Evolutionary conservation across 2,113 vertebrate species (phyloP).

Genomic region (Neogale vison): DNA sequence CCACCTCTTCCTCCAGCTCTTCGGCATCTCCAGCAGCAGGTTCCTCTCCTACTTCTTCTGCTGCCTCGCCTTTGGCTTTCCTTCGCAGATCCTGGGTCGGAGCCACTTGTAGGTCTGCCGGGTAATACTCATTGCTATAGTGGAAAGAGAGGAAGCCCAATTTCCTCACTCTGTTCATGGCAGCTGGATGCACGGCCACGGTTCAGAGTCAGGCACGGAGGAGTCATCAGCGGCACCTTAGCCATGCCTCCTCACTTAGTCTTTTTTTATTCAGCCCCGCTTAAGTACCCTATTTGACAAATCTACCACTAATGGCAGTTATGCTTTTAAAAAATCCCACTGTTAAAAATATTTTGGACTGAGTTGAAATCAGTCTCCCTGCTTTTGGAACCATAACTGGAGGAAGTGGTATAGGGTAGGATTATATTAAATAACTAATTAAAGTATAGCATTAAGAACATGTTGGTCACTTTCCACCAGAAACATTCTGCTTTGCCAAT

Average conservation of each 20-base stretch:
- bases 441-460: background rate
- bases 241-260: background rate
- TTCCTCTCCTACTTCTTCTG: slow-evolving; percentile 77
- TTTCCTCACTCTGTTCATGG: background rate
- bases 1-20: slow-evolving; percentile 72
- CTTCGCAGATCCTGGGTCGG: slow-evolving; percentile 93
- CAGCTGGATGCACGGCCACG: rapidly evolving
- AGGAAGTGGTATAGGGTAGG: no score
- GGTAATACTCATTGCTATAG: slow-evolving; percentile 94
- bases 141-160: background rate
- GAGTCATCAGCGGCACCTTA: background rate
- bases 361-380: background rate
- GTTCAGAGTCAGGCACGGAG: background rate
- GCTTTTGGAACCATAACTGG: background rate
- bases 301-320: background rate
- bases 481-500: background rate
- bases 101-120: slow-evolving; percentile 92
- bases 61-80: slow-evolving; percentile 53
- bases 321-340: background rate
- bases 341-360: background rate
- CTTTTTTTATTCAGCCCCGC: background rate
- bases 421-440: background rate
- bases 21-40: slow-evolving; percentile 59
- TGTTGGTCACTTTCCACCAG: background rate
- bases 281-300: background rate